A percentile compares a stretch with the other conserved stretches of the same genome.
phyloP scores from a whole-genome alignment of 2,113 vertebrate genomes.

The Potamarius usumacintae region DNA sequence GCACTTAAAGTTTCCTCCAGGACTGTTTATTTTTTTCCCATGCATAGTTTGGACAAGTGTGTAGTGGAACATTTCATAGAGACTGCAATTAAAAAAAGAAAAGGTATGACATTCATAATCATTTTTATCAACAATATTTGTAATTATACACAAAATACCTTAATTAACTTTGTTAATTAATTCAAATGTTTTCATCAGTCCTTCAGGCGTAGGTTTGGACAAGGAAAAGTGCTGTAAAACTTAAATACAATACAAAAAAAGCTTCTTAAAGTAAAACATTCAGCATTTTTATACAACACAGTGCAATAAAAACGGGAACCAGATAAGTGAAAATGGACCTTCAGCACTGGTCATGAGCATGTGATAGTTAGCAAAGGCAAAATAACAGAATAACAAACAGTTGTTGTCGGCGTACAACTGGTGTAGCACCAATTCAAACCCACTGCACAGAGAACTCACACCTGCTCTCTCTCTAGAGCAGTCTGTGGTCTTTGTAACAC shows the following conservation, averaged over 20 bases:
- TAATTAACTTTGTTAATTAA: slow-evolving; percentile 51
- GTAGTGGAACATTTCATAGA: slow-evolving; percentile 71
- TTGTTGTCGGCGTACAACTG: slow-evolving; percentile 52
- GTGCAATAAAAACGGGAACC: slow-evolving; percentile 65
- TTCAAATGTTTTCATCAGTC: slow-evolving; percentile 62
- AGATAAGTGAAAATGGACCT: slow-evolving; percentile 50
- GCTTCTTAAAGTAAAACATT: slow-evolving; percentile 71
- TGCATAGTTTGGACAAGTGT: slow-evolving; percentile 83
- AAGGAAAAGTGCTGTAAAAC: slow-evolving; percentile 75
- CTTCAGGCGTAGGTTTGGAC: slow-evolving; percentile 64
- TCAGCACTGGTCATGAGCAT: slow-evolving; percentile 56
- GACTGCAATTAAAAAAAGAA: slow-evolving; percentile 56
- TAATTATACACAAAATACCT: slow-evolving; percentile 66
- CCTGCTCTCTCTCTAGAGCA: slow-evolving; percentile 28
- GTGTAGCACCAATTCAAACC: slow-evolving; percentile 56
- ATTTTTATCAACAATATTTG: slow-evolving; percentile 64
- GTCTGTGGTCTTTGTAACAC: slow-evolving; percentile 50
- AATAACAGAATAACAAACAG: slow-evolving; percentile 61
- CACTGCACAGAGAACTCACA: slow-evolving; percentile 50
- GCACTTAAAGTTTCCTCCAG: slow-evolving; percentile 71
- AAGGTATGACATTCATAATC: slow-evolving; percentile 70
- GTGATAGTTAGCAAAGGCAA: slow-evolving; percentile 43
- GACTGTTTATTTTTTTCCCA: slow-evolving; percentile 77
- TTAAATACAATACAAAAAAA: slow-evolving; percentile 76
- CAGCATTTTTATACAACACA: slow-evolving; percentile 74